Evolutionary conservation across 2,888 invertebrate species (phyloP).

Genomic region (Digitonthophagus gazella): DNA sequence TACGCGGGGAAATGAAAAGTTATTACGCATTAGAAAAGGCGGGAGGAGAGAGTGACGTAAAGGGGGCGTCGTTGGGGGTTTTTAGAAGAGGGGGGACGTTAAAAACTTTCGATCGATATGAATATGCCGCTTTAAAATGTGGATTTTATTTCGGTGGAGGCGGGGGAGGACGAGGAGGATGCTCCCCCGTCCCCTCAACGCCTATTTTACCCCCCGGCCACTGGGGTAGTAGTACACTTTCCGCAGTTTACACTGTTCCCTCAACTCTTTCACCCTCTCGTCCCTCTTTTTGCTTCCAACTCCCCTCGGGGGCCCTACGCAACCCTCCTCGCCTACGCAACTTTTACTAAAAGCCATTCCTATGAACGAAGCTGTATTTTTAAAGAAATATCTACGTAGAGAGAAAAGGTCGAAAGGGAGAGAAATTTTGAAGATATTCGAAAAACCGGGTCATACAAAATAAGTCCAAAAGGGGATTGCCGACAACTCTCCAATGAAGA

Average conservation of each 20-base stretch:
- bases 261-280: constrained; percentile 49
- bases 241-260: constrained; percentile 49
- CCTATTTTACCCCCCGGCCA: constrained; percentile 34
- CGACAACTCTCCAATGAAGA: background rate
- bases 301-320: constrained; percentile 23
- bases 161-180: constrained; percentile 39
- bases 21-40: constrained; percentile 39
- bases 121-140: constrained; percentile 62
- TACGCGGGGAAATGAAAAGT: constrained; percentile 31
- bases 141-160: constrained; percentile 63
- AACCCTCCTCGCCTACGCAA: constrained; percentile 34
- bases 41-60: constrained; percentile 33
- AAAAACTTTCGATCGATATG: constrained; percentile 64
- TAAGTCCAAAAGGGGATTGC: too few species aligned
- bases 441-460: too few species aligned
- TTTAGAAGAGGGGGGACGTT: constrained; percentile 52
- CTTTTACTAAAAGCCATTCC: constrained; percentile 37
- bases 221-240: constrained; percentile 46
- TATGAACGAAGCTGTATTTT: background rate
- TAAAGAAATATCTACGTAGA: background rate
- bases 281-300: constrained; percentile 31
- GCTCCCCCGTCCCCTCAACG: constrained; percentile 24
- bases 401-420: too few species aligned
- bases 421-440: background rate
- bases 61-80: constrained; percentile 31